These are phyloP conservation scores for Peromyscus nudipes DNA, from an alignment of 2,797 vertebrate species.

Conservation along the genomic window DNA sequence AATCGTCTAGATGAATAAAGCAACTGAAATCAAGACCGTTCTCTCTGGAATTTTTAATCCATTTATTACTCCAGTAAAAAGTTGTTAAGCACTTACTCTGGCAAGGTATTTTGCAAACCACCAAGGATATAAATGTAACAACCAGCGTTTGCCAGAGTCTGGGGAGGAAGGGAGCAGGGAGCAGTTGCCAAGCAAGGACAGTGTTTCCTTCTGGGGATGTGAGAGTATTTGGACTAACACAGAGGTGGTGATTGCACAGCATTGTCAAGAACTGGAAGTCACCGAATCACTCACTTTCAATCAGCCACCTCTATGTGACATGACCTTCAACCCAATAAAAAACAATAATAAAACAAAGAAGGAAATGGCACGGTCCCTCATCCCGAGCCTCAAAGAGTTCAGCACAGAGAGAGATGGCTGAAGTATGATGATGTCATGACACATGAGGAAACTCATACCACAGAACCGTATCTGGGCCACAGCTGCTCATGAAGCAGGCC, in stretches of 20 bases:
- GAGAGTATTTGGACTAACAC: constrained; percentile 14
- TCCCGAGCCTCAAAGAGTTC: background rate
- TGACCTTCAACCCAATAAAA: constrained; percentile 21
- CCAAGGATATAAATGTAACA: constrained; percentile 47
- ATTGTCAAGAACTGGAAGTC: background rate
- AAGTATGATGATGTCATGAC: background rate
- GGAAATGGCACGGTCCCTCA: background rate
- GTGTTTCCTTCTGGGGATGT: background rate
- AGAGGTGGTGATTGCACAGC: background rate
- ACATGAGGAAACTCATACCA: background rate
- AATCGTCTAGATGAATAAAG: background rate
- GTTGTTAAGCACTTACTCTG: background rate
- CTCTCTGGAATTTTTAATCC: constrained; percentile 18
- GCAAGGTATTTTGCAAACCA: background rate
- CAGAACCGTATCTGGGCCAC: rapidly evolving
- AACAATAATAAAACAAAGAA: constrained; percentile 26
- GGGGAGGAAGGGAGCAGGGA: background rate
- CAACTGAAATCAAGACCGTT: background rate
- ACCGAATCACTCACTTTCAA: background rate
- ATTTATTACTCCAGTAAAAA: constrained; percentile 39
- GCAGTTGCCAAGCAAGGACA: background rate
- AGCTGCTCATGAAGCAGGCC: background rate
- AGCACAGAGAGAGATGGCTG: background rate
- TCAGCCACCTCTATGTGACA: background rate
- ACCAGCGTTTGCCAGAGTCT: background rate